Evolutionary conservation across 2,888 invertebrate species (phyloP).

Genomic region (Drosophila pseudotakahashii): DNA sequence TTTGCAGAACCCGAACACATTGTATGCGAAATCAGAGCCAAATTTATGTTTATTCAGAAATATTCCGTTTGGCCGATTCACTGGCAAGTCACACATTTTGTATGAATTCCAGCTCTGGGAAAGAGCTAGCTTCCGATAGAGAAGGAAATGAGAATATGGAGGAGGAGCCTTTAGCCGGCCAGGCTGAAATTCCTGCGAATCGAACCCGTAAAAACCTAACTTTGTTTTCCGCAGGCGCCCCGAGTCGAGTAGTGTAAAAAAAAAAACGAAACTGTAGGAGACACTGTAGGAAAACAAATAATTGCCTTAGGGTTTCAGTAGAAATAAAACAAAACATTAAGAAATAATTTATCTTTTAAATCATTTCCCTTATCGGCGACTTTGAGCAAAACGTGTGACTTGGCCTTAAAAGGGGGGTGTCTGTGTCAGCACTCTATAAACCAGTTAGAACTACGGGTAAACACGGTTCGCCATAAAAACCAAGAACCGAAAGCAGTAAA

Average conservation of each 20-base stretch:
- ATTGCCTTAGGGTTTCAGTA: slow-evolving; percentile 78
- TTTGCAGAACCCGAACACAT: slow-evolving; percentile 11
- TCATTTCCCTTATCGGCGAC: slow-evolving; percentile 45
- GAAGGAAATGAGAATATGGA: slow-evolving; percentile 17
- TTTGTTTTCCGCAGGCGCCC: slow-evolving; percentile 42
- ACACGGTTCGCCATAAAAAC: slow-evolving; percentile 37
- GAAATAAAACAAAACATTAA: slow-evolving; percentile 50
- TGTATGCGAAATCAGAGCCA: slow-evolving; percentile 21
- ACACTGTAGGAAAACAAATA: slow-evolving; percentile 47
- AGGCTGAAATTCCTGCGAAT: slow-evolving; percentile 23
- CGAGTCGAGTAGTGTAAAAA: slow-evolving; percentile 38
- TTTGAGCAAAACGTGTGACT: slow-evolving; percentile 48
- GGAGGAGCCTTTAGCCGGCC: slow-evolving; percentile 30
- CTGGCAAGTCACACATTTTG: slow-evolving; percentile 42
- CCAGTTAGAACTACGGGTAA: slow-evolving; percentile 73
- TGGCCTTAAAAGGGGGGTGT: slow-evolving; percentile 38
- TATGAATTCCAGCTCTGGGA: slow-evolving; percentile 14
- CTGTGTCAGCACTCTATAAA: slow-evolving; percentile 51
- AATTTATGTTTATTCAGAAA: slow-evolving; percentile 1
- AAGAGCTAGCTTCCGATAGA: slow-evolving; percentile 23
- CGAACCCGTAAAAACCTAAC: slow-evolving; percentile 24
- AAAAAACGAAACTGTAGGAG: slow-evolving; percentile 21
- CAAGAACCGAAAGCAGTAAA: slow-evolving; percentile 29
- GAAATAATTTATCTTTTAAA: slow-evolving; percentile 31
- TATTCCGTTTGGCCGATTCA: slow-evolving; percentile 4